Evolutionary conservation across 2,888 invertebrate species (phyloP).

Genomic region (Osedax fenrisi): DNA sequence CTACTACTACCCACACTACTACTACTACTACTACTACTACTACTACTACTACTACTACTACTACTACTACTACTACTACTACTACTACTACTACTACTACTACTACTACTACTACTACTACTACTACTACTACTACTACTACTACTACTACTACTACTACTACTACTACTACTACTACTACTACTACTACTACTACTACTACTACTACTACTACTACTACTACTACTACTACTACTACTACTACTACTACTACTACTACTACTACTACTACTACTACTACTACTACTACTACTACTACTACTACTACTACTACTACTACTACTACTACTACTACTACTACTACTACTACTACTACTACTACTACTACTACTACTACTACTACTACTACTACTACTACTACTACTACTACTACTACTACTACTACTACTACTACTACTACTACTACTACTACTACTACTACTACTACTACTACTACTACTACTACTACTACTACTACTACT

Average conservation of each 20-base stretch:
- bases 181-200: neutral
- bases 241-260: neutral
- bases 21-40: conserved; percentile 19
- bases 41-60: conserved; percentile 15
- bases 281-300: neutral
- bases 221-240: neutral
- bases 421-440: conserved; percentile 10
- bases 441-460: conserved; percentile 5
- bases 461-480: neutral
- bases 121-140: neutral
- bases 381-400: conserved; percentile 7
- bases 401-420: conserved; percentile 7
- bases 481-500: conserved; percentile 9
- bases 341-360: conserved; percentile 8
- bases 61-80: conserved; percentile 1
- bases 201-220: neutral
- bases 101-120: neutral
- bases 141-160: neutral
- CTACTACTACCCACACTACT: too few relatives aligned
- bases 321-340: conserved; percentile 3
- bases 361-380: conserved; percentile 11
- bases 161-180: neutral
- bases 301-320: neutral
- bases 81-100: conserved; percentile 5
- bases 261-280: neutral